phyloP scores from a whole-genome alignment of 1,140 invertebrate species.

The Drosophila biarmipes region DNA sequence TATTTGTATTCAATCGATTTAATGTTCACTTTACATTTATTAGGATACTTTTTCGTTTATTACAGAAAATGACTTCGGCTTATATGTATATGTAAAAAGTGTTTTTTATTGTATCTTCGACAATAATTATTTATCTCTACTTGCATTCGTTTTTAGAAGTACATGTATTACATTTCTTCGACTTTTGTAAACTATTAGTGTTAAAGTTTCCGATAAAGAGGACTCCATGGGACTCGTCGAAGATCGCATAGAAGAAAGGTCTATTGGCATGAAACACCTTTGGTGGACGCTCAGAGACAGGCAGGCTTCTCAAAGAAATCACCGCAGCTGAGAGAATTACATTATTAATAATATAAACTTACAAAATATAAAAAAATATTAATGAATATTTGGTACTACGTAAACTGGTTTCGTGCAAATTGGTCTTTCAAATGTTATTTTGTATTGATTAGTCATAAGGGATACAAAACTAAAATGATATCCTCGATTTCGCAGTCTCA shows the following conservation, averaged over 20 bases:
- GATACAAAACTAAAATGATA: not conserved
- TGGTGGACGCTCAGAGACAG: not conserved
- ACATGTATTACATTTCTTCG: not conserved
- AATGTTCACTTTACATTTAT: too few species aligned
- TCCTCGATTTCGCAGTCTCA: conserved; percentile 15
- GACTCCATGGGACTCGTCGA: conserved; percentile 34
- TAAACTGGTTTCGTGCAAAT: too few species aligned
- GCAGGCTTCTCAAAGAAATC: not conserved
- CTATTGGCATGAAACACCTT: conserved; percentile 50
- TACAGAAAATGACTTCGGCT: too few species aligned
- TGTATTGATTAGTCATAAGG: not conserved
- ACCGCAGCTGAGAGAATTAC: conserved; percentile 1
- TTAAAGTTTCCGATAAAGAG: conserved; percentile 38
- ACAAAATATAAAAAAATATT: too few species aligned
- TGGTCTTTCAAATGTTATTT: too few species aligned
- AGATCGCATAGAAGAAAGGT: conserved; percentile 59
- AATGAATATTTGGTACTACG: too few species aligned
- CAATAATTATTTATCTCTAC: too few species aligned
- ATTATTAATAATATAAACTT: too few species aligned
- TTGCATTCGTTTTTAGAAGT: not conserved
- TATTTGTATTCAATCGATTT: too few species aligned
- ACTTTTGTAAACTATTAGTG: not conserved
- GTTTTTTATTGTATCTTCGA: not conserved
- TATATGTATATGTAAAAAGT: too few species aligned
- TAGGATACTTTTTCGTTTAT: too few species aligned